These are phyloP conservation scores for Chrysocyon brachyurus DNA, from an alignment of 2,797 vertebrate genomes.

Conservation along the genomic window DNA sequence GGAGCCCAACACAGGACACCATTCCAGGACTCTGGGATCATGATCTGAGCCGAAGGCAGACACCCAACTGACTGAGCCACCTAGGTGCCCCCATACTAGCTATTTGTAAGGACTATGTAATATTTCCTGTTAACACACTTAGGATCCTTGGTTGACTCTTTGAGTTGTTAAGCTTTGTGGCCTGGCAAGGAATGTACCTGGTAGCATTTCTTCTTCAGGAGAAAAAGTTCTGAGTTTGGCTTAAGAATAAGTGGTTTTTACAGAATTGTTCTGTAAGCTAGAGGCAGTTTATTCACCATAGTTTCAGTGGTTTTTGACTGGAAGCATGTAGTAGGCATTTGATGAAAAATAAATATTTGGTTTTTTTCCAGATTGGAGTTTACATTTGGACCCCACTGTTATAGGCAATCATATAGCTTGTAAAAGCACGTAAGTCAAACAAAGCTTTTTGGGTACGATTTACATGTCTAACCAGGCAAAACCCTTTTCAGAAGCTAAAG, in stretches of 20 bases:
- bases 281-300: neutral
- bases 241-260: neutral
- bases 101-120: neutral
- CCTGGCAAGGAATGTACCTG: neutral
- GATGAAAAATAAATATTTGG: constrained; percentile 35
- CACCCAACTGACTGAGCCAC: neutral
- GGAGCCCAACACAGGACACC: neutral
- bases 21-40: neutral
- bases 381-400: constrained; percentile 24
- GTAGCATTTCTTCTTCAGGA: constrained; percentile 9
- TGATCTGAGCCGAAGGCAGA: neutral
- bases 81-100: neutral
- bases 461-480: neutral
- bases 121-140: neutral
- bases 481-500: neutral
- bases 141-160: neutral
- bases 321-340: constrained; percentile 31
- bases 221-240: neutral
- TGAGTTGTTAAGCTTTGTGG: neutral
- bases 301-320: constrained; percentile 19
- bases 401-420: neutral
- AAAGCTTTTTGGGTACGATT: neutral
- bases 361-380: constrained; percentile 26
- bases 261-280: constrained; percentile 35
- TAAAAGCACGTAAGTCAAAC: too few relatives aligned